These are phyloP conservation scores for Hydrocynus forskahlii DNA, from an alignment of 2,797 vertebrate species.

Conservation along the genomic window DNA sequence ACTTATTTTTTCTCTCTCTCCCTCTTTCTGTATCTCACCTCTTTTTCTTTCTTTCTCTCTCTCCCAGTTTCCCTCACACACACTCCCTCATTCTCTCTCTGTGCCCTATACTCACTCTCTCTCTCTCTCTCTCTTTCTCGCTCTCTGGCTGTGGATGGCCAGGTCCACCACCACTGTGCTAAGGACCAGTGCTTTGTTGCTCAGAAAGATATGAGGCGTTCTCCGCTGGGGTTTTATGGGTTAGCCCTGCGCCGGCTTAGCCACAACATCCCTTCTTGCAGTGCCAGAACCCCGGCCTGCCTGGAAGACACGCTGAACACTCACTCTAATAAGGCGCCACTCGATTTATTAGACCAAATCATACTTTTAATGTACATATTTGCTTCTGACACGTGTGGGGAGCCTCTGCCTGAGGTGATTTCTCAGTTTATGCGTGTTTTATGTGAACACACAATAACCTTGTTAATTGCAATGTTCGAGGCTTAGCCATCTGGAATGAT, in stretches of 20 bases:
- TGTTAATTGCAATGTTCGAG: conserved; percentile 46
- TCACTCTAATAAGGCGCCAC: conserved; percentile 64
- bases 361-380: conserved; percentile 60
- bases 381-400: conserved; percentile 55
- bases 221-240: conserved; percentile 49
- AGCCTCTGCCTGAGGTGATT: conserved; percentile 37
- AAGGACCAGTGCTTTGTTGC: conserved; percentile 36
- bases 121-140: too few relatives aligned
- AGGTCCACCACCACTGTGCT: conserved; percentile 23
- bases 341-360: conserved; percentile 62
- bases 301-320: conserved; percentile 54
- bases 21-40: too few relatives aligned
- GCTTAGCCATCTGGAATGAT: conserved; percentile 46
- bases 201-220: conserved; percentile 50
- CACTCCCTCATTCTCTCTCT: too few relatives aligned
- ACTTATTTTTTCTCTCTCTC: too few relatives aligned
- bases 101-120: too few relatives aligned
- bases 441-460: conserved; percentile 48
- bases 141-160: too few relatives aligned
- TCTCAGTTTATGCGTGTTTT: conserved; percentile 52
- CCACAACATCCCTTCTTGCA: conserved; percentile 41
- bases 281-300: conserved; percentile 58
- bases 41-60: neutral
- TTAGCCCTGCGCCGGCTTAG: conserved; percentile 35
- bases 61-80: neutral